Percentiles rank a stretch among this genome's conserved stretches.
Evolutionary conservation across 2,888 invertebrate genomes (phyloP).

Genomic region (Cartodere bifasciata): DNA sequence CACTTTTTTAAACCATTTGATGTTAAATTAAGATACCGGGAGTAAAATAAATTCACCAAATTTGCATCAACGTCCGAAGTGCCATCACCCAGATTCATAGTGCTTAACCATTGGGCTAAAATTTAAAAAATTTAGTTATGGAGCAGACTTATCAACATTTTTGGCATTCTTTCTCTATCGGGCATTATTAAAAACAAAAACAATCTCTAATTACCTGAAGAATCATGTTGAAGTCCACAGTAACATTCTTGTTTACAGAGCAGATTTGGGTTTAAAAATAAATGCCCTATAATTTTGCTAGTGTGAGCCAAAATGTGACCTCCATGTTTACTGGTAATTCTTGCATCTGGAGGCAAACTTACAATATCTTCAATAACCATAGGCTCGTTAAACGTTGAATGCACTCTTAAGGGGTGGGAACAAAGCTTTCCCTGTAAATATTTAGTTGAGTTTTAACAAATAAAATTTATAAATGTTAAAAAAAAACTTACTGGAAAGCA

Average conservation of each 20-base stretch:
- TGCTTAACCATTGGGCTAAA: conserved; percentile 55
- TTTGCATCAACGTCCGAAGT: conserved; percentile 58
- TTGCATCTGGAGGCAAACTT: conserved; percentile 48
- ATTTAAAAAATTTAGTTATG: conserved; percentile 30
- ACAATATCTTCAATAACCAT: conserved; percentile 63
- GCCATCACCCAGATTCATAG: conserved; percentile 48
- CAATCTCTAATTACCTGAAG: conserved; percentile 40
- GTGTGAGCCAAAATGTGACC: conserved; percentile 39
- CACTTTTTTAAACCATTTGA: conserved; percentile 36
- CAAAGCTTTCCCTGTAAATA: conserved; percentile 60
- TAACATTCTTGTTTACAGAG: conserved; percentile 66
- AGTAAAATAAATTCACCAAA: conserved; percentile 48
- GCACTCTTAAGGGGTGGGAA: conserved; percentile 61
- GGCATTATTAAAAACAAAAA: no score
- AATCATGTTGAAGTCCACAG: conserved; percentile 54
- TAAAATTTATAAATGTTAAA: no score
- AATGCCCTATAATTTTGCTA: conserved; percentile 43
- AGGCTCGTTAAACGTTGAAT: conserved; percentile 66
- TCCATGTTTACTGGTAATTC: conserved; percentile 42
- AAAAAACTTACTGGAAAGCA: conserved; percentile 69
- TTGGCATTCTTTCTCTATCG: no score
- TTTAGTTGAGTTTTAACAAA: no score
- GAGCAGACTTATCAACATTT: not conserved
- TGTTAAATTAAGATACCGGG: conserved; percentile 43
- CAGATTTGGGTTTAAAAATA: conserved; percentile 58